Percentiles rank a stretch among this genome's conserved stretches.
These are phyloP conservation scores for Palaemon carinicauda DNA, from an alignment of 1,140 invertebrate species.

Conservation along the genomic window DNA sequence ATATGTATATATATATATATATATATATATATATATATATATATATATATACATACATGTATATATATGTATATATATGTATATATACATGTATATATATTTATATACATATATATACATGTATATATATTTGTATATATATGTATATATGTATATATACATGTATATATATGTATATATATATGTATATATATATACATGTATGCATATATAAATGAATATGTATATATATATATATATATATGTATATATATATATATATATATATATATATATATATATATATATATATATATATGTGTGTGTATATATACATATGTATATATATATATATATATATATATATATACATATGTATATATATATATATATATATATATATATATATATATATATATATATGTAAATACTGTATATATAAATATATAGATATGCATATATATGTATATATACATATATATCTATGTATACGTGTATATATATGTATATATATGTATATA, in stretches of 20 bases:
- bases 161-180: too few species aligned
- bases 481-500: background rate
- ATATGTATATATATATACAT: too few species aligned
- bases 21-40: too few species aligned
- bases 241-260: background rate
- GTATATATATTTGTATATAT: too few species aligned
- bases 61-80: too few species aligned
- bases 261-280: constrained; percentile 2
- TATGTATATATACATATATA: background rate
- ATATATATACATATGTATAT: background rate
- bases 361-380: background rate
- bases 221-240: too few species aligned
- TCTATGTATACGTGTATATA: background rate
- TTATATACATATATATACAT: too few species aligned
- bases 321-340: background rate
- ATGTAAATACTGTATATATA: background rate
- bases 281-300: background rate
- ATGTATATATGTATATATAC: too few species aligned
- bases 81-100: too few species aligned
- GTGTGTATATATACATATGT: background rate
- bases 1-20: too few species aligned
- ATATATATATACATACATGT: too few species aligned
- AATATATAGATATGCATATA: background rate
- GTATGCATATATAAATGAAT: too few species aligned
- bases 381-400: constrained; percentile 2